phyloP scores from a whole-genome alignment of 2,888 invertebrate species.

The Pycnomerus fuliginosus region DNA sequence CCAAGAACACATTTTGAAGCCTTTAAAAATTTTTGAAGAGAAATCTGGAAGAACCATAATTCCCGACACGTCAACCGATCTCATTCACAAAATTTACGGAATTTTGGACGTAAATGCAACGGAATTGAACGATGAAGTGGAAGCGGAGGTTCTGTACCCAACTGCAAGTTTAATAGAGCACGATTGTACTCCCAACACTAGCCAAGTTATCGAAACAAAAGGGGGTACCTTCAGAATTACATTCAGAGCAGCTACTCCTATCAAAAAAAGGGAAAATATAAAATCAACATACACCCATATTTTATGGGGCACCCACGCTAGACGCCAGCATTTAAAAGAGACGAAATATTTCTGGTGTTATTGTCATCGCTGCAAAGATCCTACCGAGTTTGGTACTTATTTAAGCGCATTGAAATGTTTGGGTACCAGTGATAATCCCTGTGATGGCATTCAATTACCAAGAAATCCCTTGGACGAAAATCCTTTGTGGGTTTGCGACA shows the following conservation, averaged over 20 bases:
- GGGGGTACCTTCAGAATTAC: constrained; percentile 61
- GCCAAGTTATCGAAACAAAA: constrained; percentile 64
- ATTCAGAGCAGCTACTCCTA: constrained; percentile 64
- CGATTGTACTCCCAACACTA: constrained; percentile 70
- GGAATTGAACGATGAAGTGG: constrained; percentile 64
- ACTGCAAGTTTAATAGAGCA: constrained; percentile 70
- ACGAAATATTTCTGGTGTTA: constrained; percentile 69
- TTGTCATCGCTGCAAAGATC: constrained; percentile 68
- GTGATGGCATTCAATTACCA: constrained; percentile 69
- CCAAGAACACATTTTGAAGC: constrained; percentile 58
- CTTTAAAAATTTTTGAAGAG: constrained; percentile 51
- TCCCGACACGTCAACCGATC: constrained; percentile 52
- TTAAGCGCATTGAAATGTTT: constrained; percentile 68
- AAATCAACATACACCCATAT: constrained; percentile 71
- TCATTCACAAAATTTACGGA: constrained; percentile 71
- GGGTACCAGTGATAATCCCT: constrained; percentile 58
- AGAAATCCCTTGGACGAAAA: constrained; percentile 61
- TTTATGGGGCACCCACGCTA: constrained; percentile 68
- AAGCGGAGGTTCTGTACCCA: constrained; percentile 59
- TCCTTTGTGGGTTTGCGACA: constrained; percentile 66
- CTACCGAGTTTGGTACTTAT: constrained; percentile 62
- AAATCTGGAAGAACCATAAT: constrained; percentile 50
- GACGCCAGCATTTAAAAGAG: constrained; percentile 59
- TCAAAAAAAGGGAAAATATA: constrained; percentile 65
- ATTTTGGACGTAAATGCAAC: constrained; percentile 77